Base-by-base conservation (phyloP, 2,888 invertebrate species). In the Pandemis cinnamomeana region DNA sequence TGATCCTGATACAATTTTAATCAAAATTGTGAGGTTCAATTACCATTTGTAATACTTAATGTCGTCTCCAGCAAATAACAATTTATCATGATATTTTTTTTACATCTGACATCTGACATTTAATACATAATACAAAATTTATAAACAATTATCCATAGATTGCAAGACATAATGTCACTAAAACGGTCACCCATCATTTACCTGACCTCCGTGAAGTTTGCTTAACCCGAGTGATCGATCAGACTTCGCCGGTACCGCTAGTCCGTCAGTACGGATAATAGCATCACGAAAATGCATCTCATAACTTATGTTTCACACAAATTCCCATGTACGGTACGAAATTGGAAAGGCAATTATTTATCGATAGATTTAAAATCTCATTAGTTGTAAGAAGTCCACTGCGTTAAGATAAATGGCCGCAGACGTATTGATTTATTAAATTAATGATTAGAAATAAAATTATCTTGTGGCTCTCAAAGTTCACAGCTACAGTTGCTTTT, bases 141-240 rank as follows among this genome's bases (percentile, higher is more conserved):
- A 58, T 64, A 46, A 53, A 51, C 20, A 58, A 61, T 66, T 73
- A 15, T 53, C 68, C 61, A 63, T 11, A 41, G 11, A 55, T 51
- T 66, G 0, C 10, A 51, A 42, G 66, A 46, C n/a, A 27, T 66
- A 66, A 66, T 46, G 58, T 68, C 66, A 48, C 58, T 46, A 60
- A 68, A 68, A 63, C 69, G 73, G 66, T 61, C 73, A 69, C 68
- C 73, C 69, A 73, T 73, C 69, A 58, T 73, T 60, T 58, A 41
- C 60, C 68, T 70, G 73, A 66, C 69, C 73, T 20, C 60, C 8
- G 66, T 42, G n/a, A 67, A 64, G 73, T 69, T 42, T 64, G 53
- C 68, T 72, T 72, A 64, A 72, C 72, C 72, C 42, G 68, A 4
- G 72, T 41, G 67, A 72, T 72, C 72, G n/a, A 72, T 72, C 72